Evolutionary conservation across 2,113 vertebrate genomes (phyloP).

Genomic region (Caranx ignobilis): DNA sequence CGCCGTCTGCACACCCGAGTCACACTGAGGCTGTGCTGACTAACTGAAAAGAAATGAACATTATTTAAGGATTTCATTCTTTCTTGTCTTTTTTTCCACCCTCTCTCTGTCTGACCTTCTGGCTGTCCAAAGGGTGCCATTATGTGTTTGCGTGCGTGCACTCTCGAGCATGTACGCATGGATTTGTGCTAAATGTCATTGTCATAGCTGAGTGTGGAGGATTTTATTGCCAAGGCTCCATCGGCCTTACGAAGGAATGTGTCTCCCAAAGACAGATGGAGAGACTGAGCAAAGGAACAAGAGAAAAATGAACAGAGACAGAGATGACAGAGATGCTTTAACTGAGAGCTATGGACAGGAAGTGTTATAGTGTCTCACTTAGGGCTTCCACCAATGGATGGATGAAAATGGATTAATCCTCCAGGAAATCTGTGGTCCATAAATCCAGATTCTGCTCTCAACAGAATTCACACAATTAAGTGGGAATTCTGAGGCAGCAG

Average conservation of each 20-base stretch:
- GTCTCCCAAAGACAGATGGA: slow-evolving; percentile 39
- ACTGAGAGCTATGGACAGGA: background rate
- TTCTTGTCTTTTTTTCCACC: slow-evolving; percentile 22
- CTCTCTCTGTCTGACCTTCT: slow-evolving; percentile 65
- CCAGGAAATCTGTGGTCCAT: no score
- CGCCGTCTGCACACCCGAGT: slow-evolving; percentile 9
- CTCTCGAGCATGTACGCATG: background rate
- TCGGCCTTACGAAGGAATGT: slow-evolving; percentile 50
- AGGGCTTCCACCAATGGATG: no score
- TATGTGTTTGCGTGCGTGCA: slow-evolving; percentile 13
- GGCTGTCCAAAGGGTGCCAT: slow-evolving; percentile 48
- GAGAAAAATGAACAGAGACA: slow-evolving; percentile 23
- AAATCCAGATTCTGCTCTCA: no score
- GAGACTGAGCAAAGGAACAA: slow-evolving; percentile 7
- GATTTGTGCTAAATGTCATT: slow-evolving; percentile 75
- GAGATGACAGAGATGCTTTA: slow-evolving; percentile 49
- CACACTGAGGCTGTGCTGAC: background rate
- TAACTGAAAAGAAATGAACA: slow-evolving; percentile 38
- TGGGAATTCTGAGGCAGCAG: no score
- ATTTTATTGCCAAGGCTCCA: slow-evolving; percentile 51
- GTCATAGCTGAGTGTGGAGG: slow-evolving; percentile 74
- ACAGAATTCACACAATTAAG: no score
- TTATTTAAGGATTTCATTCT: slow-evolving; percentile 58
- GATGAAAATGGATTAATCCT: no score
- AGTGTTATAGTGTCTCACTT: background rate